Base-by-base conservation (phyloP, 2,888 invertebrate genomes). In the Sesamia inferens region DNA sequence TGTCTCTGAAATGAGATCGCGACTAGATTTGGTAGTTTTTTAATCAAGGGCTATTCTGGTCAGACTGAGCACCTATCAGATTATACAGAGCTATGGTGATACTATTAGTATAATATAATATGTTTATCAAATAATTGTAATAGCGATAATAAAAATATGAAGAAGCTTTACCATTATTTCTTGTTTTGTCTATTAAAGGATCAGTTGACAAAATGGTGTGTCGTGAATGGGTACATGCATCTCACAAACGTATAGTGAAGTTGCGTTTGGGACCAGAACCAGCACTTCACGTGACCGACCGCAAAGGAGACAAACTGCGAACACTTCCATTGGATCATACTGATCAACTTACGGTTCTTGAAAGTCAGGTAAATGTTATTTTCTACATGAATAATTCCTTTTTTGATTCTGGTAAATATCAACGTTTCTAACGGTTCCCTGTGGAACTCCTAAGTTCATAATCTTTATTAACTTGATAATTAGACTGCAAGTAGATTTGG, bases 161-260 rank as follows among this genome's bases (percentile, higher is more conserved):
- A 58, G 24, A 24, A 31, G 8, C 16, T 16, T 58, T 10, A 24
- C 24, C 24, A 58, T 5, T 57, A 3, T 57, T 1, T 10, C 1
- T 16, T 24, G 14, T 8, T 57, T 31, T 31, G 19, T 19, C 0
- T 65, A 69, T 77, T 76, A 2, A 77, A 94, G 97, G 98, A 1
- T 97, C 98, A 8, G 98, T 98, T 0, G 99, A 99, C 90, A 99
- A 99, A 91, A 98, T 99, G 98, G 97, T 98, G 63, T 99, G 99
- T 59, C 97, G 99, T 48, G 99, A 99, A 92, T 99, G 99, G 99
- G 96, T 99, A 24, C 99, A 99, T 90, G 99, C 99, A 2, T 98
- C 99, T 85, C 97, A 99, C 92, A 98, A 98, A 87, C 97, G 99
- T 0, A 93, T 98, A 58, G 99, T 99, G 0, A 99, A 99, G 87